Evolutionary conservation across 2,113 vertebrate species (phyloP).

Genomic region (Gulo gulo): DNA sequence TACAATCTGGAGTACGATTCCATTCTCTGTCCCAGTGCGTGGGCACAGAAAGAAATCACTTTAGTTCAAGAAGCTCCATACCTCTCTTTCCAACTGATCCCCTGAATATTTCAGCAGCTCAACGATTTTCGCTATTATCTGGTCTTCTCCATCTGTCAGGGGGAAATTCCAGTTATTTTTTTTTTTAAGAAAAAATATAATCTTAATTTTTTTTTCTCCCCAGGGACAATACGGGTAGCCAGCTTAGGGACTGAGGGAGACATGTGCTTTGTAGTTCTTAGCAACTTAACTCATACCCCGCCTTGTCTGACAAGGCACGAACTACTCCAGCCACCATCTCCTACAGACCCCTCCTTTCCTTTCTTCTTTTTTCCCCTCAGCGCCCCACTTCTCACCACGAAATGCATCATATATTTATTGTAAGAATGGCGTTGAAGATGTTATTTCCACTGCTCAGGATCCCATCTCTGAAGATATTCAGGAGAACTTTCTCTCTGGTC

Average conservation of each 20-base stretch:
- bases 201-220: background rate
- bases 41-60: background rate
- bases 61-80: conserved; percentile 57
- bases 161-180: conserved; percentile 49
- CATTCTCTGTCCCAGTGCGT: background rate
- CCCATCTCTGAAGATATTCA: background rate
- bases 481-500: background rate
- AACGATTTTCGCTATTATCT: conserved; percentile 82
- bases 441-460: background rate
- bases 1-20: background rate
- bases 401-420: background rate
- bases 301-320: background rate
- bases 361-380: background rate
- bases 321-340: background rate
- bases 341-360: background rate
- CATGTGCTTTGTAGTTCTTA: background rate
- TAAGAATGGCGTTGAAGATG: background rate
- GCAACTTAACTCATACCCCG: background rate
- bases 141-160: conserved; percentile 73
- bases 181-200: background rate
- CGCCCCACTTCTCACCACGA: background rate
- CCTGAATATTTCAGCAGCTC: conserved; percentile 85
- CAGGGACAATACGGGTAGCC: background rate
- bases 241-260: background rate
- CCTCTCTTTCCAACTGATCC: conserved; percentile 83